These are phyloP conservation scores for Umimayanthus chanpuru DNA, from an alignment of 92 coral and sea anemone species.

Conservation along the genomic window DNA sequence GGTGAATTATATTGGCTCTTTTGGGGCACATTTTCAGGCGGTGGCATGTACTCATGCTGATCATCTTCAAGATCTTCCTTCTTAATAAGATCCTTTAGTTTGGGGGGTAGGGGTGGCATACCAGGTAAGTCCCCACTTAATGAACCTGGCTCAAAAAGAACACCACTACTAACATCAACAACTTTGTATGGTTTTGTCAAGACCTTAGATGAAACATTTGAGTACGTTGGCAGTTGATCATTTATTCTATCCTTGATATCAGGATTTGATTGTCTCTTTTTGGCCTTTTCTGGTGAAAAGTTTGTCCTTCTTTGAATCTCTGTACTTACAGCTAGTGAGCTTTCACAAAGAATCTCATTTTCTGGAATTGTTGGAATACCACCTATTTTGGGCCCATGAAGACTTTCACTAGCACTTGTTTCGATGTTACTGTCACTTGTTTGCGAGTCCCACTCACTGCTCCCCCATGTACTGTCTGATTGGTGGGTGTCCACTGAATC, in stretches of 20 bases:
- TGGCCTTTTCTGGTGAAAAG: slow-evolving; percentile 36
- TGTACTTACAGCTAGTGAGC: slow-evolving; percentile 1
- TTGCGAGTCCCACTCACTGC: slow-evolving; percentile 50
- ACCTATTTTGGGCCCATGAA: slow-evolving; percentile 1
- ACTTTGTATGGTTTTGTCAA: slow-evolving; percentile 82
- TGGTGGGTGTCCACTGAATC: slow-evolving; percentile 48
- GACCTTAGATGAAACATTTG: slow-evolving; percentile 64
- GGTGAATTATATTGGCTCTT: slow-evolving; percentile 41
- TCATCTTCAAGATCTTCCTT: slow-evolving; percentile 44
- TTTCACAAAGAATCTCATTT: slow-evolving; percentile 27
- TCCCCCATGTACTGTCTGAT: slow-evolving; percentile 58
- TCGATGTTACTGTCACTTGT: slow-evolving; percentile 26
- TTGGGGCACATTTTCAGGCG: slow-evolving; percentile 62
- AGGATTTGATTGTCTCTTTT: slow-evolving; percentile 58
- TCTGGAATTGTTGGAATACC: slow-evolving; percentile 38
- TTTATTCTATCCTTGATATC: slow-evolving; percentile 49
- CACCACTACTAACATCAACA: slow-evolving; percentile 83
- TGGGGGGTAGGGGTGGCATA: slow-evolving; percentile 84
- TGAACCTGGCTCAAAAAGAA: slow-evolving; percentile 47
- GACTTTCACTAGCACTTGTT: slow-evolving; percentile 7
- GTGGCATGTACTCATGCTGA: slow-evolving; percentile 81
- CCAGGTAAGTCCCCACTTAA: slow-evolving; percentile 48
- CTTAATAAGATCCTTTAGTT: slow-evolving; percentile 64
- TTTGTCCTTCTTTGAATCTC: slow-evolving; percentile 29
- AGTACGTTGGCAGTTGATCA: slow-evolving; percentile 52